Percentiles rank a stretch among this genome's conserved stretches.
Evolutionary conservation across 2,113 vertebrate species (phyloP).

Genomic region (Aegithalos caudatus): DNA sequence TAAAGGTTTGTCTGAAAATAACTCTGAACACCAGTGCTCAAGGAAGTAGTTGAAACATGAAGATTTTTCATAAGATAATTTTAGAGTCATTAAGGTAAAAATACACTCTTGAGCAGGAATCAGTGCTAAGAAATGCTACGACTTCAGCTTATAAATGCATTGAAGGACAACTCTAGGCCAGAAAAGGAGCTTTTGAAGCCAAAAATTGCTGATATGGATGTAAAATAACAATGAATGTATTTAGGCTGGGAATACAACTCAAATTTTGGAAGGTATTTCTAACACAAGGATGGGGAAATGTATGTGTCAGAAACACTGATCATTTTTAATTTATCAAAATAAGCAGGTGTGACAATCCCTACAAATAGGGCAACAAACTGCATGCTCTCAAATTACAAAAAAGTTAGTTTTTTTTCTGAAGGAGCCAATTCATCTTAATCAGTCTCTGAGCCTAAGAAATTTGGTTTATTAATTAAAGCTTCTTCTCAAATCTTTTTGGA

Average conservation of each 20-base stretch:
- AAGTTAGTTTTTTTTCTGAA: neutral
- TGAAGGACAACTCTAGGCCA: neutral
- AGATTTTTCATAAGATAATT: neutral
- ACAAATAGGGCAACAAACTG: neutral
- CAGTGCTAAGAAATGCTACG: neutral
- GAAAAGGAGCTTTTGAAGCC: neutral
- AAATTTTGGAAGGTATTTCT: neutral
- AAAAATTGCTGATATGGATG: neutral
- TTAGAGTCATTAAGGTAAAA: neutral
- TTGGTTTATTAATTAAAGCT: accelerated
- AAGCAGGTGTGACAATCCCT: neutral
- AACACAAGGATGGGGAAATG: neutral
- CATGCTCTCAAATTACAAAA: neutral
- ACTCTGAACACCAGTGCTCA: neutral
- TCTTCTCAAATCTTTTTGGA: neutral
- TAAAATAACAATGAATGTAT: no score
- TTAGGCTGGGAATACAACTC: neutral
- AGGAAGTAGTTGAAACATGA: neutral
- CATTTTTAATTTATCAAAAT: neutral
- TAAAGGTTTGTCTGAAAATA: neutral
- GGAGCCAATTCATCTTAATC: neutral
- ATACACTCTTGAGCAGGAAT: neutral
- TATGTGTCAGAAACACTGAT: neutral
- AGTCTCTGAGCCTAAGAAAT: neutral
- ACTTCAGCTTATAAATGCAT: neutral